A percentile compares a stretch with the other conserved stretches of the same genome.
Evolutionary conservation across 2,113 vertebrate genomes (phyloP).

Genomic region (Tragelaphus scriptus): DNA sequence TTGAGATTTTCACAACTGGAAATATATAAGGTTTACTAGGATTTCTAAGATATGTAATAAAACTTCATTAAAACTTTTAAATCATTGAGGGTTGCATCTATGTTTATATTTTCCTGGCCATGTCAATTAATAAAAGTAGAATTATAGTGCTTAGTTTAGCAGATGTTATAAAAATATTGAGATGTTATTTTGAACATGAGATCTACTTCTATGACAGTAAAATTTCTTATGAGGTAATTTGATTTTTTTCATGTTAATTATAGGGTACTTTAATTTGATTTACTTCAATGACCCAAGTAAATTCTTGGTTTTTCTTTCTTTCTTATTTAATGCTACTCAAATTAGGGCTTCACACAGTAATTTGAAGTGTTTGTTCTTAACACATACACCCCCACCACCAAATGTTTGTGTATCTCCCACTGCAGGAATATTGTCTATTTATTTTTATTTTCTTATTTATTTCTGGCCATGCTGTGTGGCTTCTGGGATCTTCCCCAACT

Average conservation of each 20-base stretch:
- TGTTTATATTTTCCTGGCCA: not conserved
- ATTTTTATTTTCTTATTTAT: not conserved
- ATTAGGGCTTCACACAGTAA: not conserved
- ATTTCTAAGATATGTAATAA: not conserved
- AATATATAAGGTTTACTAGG: not conserved
- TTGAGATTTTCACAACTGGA: not conserved
- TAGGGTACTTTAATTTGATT: not conserved
- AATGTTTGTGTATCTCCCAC: not conserved
- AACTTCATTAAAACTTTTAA: not conserved
- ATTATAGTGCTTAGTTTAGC: not conserved
- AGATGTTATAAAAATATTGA: not conserved
- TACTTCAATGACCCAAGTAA: not conserved
- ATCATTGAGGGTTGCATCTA: not conserved
- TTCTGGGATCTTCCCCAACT: not conserved
- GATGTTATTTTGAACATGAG: not conserved
- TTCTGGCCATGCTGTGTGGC: not conserved
- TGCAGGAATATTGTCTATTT: not conserved
- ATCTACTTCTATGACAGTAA: not conserved
- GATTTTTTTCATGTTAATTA: not conserved
- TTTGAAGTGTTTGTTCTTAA: not conserved
- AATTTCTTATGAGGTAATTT: not conserved
- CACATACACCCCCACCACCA: not conserved
- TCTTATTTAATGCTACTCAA: not conserved
- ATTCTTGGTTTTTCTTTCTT: not conserved
- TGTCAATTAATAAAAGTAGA: not conserved